Evolutionary conservation across 2,113 vertebrate genomes (phyloP).

Genomic region (Eulacestoma nigropectus): DNA sequence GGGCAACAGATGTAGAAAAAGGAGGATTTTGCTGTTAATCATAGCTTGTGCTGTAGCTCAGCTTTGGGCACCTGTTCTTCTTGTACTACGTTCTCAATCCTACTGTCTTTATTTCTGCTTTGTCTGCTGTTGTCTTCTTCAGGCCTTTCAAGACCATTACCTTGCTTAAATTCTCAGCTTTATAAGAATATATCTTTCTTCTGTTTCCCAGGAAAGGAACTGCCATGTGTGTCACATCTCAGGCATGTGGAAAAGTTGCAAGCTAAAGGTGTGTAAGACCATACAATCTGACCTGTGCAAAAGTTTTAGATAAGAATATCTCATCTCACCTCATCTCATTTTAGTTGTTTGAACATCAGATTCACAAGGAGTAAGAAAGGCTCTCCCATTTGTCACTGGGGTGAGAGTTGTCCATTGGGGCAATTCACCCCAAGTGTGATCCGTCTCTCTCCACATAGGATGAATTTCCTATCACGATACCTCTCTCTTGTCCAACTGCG

Average conservation of each 20-base stretch:
- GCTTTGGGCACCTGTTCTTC: neutral
- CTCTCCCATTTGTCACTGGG: neutral
- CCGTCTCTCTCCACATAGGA: neutral
- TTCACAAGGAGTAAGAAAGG: neutral
- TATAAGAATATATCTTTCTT: neutral
- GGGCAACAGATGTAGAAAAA: neutral
- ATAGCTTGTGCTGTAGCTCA: neutral
- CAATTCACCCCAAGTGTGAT: accelerated
- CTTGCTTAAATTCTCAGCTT: neutral
- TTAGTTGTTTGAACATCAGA: neutral
- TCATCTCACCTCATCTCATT: accelerated
- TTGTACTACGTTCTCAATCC: accelerated
- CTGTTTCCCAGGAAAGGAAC: neutral
- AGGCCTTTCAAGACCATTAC: neutral
- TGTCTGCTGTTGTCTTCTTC: neutral
- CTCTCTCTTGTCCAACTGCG: neutral
- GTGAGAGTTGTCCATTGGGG: neutral
- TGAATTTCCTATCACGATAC: neutral
- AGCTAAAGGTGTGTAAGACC: neutral
- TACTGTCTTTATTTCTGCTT: neutral
- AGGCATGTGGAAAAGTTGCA: neutral
- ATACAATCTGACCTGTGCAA: neutral
- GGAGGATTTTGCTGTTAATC: neutral
- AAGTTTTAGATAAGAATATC: neutral
- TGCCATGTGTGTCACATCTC: accelerated